Evolutionary conservation across 2,797 vertebrate species (phyloP), one percentile per base, ranked within the genome.

Genomic region (Macropus fuliginosus): DNA sequence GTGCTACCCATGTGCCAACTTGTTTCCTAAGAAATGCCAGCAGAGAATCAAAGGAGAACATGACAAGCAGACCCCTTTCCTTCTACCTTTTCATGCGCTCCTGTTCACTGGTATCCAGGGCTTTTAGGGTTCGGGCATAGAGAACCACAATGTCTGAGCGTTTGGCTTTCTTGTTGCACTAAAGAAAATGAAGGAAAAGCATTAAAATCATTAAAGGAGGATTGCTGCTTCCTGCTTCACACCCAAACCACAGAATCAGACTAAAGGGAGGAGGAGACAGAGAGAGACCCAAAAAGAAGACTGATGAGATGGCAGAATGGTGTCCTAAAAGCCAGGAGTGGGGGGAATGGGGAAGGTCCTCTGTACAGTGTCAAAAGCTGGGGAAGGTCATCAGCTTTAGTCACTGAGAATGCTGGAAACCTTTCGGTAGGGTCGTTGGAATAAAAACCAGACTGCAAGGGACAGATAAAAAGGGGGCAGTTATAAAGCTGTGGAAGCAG

Each of bases 161-260:
- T 97, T 99, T 99, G 0, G 99, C 99, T 94, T 99, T 99, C 98
- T 99, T 99, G 98, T 99, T 99, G 98, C 99, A 99, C 99, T 99
- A 94, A 55, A 97, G 95, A 50, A 66, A 89, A 94, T 96, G 94
- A 97, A 0, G 92, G n/a, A 8, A 97, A 52, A 97, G 10, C 96
- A 56, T 98, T 81, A 59, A n/a, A 4, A 92, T 66, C 56, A 0
- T 28, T 92, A 0, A 1, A 94, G 74, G 9, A 93, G 94, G 94
- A n/a, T 40, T 59, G n/a, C 52, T 55, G 18, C 55, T 28, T 89
- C 40, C 54, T 92, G 55, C 93, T 29, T 93, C 74, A 93, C n/a
- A 3, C 1, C 24, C 90, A 56, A 91, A 93, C 91, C 74, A 62
- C 59, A 81, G 6, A n/a, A 5, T n/a, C 13, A 6, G 31, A 54